Base-by-base conservation (phyloP, 2,888 invertebrate species). In the Ryuthela nishihirai region DNA sequence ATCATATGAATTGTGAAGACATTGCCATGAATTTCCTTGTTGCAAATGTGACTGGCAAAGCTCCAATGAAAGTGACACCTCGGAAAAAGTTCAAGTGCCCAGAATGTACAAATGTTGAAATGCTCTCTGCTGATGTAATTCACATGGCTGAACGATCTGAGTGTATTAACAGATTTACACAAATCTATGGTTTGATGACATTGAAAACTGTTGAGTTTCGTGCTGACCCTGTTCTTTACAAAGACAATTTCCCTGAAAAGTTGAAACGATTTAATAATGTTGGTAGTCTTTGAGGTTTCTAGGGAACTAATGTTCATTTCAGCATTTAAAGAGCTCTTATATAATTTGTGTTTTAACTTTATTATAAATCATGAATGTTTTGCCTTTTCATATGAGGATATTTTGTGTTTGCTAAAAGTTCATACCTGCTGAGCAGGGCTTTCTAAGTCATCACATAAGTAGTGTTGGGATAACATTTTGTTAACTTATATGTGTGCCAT, bases 1-100 rank as follows among this genome's bases (percentile, higher is more conserved):
- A 88, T 15, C 87, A 89, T 71, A 94, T 95, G 88, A 97, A 97
- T 76, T 97, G 95, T 73, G 97, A 97, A 75, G 95, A 97, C 72
- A 93, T 97, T 67, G 95, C 95, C 1, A 95, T 97, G 92, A 97
- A 97, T 76, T 97, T 95, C 76, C 81, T 97, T 4, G 88, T 97
- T 25, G 87, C 94, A 2, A 94, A 95, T 73, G 77, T 88, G 17
- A 95, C 95, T 0, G 87, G 89, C 67, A 94, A 94, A 77, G 86
- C 94, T 1, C 94, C 95, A 0, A 91, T 97, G 25, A 77, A 77
- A 67, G 69, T 95, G 25, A 87, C 93, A 0, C 94, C 95, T 0
- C 81, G 94, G 4, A 95, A 97, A 73, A 97, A 97, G 73, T 97
- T 97, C 77, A 93, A 94, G 73, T 97, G 95, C 72, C 93, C 94